Base-by-base conservation (phyloP, 2,888 invertebrate species). In the Petrolisthes cinctipes region DNA sequence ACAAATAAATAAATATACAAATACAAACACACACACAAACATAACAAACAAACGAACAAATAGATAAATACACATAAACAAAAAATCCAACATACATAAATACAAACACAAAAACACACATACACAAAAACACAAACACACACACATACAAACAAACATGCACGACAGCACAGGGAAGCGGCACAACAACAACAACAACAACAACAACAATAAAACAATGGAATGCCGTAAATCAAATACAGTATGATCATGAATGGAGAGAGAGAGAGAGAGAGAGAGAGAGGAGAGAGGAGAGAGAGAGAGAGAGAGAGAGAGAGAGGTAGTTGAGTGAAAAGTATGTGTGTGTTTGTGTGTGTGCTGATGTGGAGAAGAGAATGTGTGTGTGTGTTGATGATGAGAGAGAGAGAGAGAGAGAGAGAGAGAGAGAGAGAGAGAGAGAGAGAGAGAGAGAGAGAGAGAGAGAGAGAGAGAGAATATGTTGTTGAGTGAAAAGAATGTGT, bases 261-360 rank as follows among this genome's bases (percentile, higher is more conserved):
- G 5, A 23, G 17, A 71, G 71, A 17, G 17, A 23, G 11, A 7
- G 71, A 71, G n/a, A 23, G 71, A 71, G 23, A 23, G 71, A 9
- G 23, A 20, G 7, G 68, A 20, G 68, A n/a, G 68, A 75, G 75
- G 75, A 75, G 6, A n/a, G 51, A 76, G 76, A 76, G 76, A 76
- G 66, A n/a, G n/a, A n/a, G n/a, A n/a, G n/a, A n/a, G n/a, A n/a
- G n/a, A n/a, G n/a, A n/a, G n/a, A n/a, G n/a, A n/a, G n/a, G 37
- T 37, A 1, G 37, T 37, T 37, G 37, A 37, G 2, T 37, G 37
- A 37, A 37, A 37, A 37, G 37, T 1, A 37, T 37, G 37, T 37
- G 37, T 37, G 37, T 37, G 37, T 37, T 0, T n/a, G n/a, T n/a
- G n/a, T n/a, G n/a, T n/a, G n/a, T n/a, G n/a, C n/a, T n/a, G n/a